Percentiles rank a stretch among this genome's conserved stretches.
These are phyloP conservation scores for Ornithoptera priamus DNA, from an alignment of 2,888 invertebrate species.

Conservation along the genomic window DNA sequence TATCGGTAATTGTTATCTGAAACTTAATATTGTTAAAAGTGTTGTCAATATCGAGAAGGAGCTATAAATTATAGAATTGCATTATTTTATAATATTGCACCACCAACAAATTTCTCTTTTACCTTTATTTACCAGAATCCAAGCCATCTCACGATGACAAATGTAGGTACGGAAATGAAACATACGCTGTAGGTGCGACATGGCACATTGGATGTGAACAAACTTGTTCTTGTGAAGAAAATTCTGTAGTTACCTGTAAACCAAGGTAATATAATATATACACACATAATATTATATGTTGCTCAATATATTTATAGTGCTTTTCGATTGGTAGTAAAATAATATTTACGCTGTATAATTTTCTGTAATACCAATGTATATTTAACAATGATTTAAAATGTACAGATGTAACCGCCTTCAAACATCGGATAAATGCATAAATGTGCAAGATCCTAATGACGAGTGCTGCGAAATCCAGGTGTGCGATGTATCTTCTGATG, in stretches of 20 bases:
- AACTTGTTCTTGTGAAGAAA: conserved; percentile 87
- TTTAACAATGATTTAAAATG: conserved; percentile 1
- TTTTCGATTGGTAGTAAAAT: too few relatives aligned
- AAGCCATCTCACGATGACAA: conserved; percentile 55
- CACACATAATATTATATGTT: not conserved
- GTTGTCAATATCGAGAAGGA: too few relatives aligned
- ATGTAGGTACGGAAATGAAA: conserved; percentile 84
- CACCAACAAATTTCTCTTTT: not conserved
- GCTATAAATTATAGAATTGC: not conserved
- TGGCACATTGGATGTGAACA: conserved; percentile 91
- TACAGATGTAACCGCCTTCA: conserved; percentile 81
- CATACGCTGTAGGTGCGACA: conserved; percentile 85
- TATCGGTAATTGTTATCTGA: too few relatives aligned
- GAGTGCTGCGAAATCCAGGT: conserved; percentile 91
- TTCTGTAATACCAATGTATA: too few relatives aligned
- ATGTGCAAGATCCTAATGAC: conserved; percentile 90
- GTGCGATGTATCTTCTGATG: conserved; percentile 91
- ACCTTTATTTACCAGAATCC: conserved; percentile 41
- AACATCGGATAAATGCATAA: conserved; percentile 87
- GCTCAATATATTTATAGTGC: too few relatives aligned
- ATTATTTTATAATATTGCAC: not conserved
- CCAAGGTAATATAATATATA: conserved; percentile 73
- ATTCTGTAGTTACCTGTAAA: conserved; percentile 86
- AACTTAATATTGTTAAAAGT: too few relatives aligned
- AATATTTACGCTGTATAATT: too few relatives aligned